Evolutionary conservation across 2,888 invertebrate species (phyloP).

Genomic region (Drosophila setosimentum): DNA sequence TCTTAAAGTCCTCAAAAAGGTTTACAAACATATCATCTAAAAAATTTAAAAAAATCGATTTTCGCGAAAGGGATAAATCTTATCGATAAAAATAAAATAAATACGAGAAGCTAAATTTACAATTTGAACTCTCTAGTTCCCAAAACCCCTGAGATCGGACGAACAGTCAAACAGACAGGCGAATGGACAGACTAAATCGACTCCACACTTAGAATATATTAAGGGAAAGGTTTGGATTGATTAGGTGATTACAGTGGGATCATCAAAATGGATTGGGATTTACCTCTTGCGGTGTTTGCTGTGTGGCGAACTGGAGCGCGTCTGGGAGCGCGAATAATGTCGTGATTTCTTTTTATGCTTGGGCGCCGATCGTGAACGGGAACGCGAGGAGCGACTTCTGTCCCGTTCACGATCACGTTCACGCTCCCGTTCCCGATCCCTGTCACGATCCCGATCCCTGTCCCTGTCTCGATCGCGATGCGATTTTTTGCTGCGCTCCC

Average conservation of each 20-base stretch:
- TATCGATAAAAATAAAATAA: background rate
- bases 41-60: background rate
- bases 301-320: constrained; percentile 85
- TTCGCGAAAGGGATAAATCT: background rate
- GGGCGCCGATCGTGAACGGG: constrained; percentile 81
- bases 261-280: background rate
- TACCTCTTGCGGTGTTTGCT: constrained; percentile 84
- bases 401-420: constrained; percentile 40
- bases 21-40: background rate
- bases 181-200: background rate
- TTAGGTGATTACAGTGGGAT: background rate
- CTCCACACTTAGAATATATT: background rate
- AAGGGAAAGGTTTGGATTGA: background rate
- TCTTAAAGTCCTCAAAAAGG: background rate
- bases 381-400: constrained; percentile 71
- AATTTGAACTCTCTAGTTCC: background rate
- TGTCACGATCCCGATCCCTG: constrained; percentile 46
- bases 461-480: constrained; percentile 59
- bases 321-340: constrained; percentile 83
- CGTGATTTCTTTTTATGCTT: constrained; percentile 84
- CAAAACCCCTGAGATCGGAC: background rate
- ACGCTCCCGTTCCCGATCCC: constrained; percentile 43
- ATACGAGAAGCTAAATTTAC: background rate
- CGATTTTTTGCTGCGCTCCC: constrained; percentile 78
- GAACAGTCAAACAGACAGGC: background rate